These are phyloP conservation scores for Andrena hattorfiana DNA, from an alignment of 2,888 invertebrate genomes.

Conservation along the genomic window DNA sequence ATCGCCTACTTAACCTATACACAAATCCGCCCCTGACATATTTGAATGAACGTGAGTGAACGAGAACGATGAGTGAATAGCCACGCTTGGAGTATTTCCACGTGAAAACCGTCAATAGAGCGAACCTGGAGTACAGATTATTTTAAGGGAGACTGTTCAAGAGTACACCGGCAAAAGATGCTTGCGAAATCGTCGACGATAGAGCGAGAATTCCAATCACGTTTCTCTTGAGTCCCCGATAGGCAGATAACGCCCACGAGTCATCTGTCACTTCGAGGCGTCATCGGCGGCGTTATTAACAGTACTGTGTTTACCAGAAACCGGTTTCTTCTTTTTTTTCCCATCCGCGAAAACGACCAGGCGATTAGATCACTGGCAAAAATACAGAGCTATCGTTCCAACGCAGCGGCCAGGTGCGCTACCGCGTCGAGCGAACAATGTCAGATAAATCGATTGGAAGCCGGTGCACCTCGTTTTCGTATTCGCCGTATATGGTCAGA, in stretches of 20 bases:
- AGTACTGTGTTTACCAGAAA: slow-evolving; percentile 61
- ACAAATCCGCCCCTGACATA: too few species aligned
- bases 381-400: slow-evolving; percentile 63
- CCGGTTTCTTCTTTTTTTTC: slow-evolving; percentile 62
- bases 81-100: too few species aligned
- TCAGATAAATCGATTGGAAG: not conserved
- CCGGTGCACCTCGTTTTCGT: not conserved
- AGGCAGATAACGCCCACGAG: slow-evolving; percentile 67
- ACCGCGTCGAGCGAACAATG: not conserved
- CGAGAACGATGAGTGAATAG: too few species aligned
- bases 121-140: too few species aligned
- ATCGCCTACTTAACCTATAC: too few species aligned
- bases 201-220: slow-evolving; percentile 14
- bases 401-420: not conserved
- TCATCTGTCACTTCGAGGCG: slow-evolving; percentile 63
- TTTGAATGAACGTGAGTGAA: too few species aligned
- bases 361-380: slow-evolving; percentile 71
- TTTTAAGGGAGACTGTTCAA: too few species aligned
- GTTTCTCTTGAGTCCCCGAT: slow-evolving; percentile 41
- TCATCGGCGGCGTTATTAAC: slow-evolving; percentile 33
- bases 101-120: too few species aligned
- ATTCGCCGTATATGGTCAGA: slow-evolving; percentile 4
- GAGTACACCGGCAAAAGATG: too few species aligned
- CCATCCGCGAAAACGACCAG: slow-evolving; percentile 43
- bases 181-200: too few species aligned